Evolutionary conservation across 2,797 vertebrate genomes (phyloP).

Genomic region (Anomalospiza imberbis): DNA sequence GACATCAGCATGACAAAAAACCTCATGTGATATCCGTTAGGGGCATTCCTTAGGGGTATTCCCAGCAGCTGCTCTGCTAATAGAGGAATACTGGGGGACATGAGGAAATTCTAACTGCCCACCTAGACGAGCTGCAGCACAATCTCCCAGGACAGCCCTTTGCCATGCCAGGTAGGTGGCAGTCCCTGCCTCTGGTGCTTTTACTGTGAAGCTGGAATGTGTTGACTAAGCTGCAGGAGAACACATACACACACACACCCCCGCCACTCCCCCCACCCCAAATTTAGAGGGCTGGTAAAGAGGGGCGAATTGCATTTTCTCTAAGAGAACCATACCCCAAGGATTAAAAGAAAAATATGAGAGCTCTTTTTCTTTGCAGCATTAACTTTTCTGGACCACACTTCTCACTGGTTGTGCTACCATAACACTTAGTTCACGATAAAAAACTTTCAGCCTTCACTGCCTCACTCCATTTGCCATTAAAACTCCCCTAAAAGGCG

Average conservation of each 20-base stretch:
- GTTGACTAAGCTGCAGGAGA: neutral
- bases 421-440: neutral
- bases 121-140: neutral
- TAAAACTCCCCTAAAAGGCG: neutral
- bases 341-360: neutral
- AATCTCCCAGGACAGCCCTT: neutral
- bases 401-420: neutral
- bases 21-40: neutral
- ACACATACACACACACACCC: neutral
- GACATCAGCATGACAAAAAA: neutral
- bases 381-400: neutral
- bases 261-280: neutral
- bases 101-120: neutral
- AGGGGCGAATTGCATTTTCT: neutral
- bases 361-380: neutral
- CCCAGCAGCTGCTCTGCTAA: neutral
- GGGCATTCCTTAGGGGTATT: neutral
- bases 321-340: neutral
- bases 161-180: neutral
- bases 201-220: neutral
- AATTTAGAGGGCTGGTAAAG: neutral
- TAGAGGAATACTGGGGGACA: accelerated
- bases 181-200: neutral
- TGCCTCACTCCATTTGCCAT: neutral
- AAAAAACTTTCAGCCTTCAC: neutral